Percentiles rank a stretch among this genome's conserved stretches.
Evolutionary conservation across 2,113 vertebrate genomes (phyloP).

Genomic region (Numenius arquata): DNA sequence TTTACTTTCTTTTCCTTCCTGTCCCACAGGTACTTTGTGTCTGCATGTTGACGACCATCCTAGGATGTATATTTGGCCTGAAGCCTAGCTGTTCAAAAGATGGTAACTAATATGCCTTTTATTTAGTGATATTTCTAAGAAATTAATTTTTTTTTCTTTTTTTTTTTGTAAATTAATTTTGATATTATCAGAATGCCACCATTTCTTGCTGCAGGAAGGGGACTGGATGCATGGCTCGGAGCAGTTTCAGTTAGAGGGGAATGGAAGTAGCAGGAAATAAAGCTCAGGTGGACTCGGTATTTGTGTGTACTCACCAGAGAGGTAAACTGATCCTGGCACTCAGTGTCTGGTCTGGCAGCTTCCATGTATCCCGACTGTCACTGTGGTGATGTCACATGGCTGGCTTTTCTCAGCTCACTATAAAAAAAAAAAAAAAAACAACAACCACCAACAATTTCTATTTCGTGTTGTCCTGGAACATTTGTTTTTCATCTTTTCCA

Average conservation of each 20-base stretch:
- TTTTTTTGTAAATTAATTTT: background rate
- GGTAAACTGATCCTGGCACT: background rate
- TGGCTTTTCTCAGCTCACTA: conserved; percentile 10
- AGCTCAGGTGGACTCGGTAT: background rate
- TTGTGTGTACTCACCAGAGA: background rate
- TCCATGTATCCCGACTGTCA: background rate
- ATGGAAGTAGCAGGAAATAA: background rate
- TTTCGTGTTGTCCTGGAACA: conserved; percentile 43
- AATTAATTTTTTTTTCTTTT: background rate
- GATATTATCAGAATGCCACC: background rate
- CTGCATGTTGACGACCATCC: conserved; percentile 77
- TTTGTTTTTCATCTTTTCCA: conserved; percentile 53
- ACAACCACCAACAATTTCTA: background rate
- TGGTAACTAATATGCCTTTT: conserved; percentile 64
- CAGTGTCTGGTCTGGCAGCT: conserved; percentile 12
- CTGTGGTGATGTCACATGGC: conserved; percentile 17
- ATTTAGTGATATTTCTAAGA: background rate
- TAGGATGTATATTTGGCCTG: conserved; percentile 83
- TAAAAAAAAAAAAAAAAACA: background rate
- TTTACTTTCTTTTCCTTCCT: background rate
- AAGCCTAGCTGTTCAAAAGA: conserved; percentile 84
- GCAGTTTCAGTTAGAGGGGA: background rate
- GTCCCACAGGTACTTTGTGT: conserved; percentile 76
- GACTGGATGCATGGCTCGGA: background rate
- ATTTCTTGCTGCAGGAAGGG: background rate